Conservation (phyloP, 2,888 invertebrate genomes). For the Lottia gigantea region DNA sequence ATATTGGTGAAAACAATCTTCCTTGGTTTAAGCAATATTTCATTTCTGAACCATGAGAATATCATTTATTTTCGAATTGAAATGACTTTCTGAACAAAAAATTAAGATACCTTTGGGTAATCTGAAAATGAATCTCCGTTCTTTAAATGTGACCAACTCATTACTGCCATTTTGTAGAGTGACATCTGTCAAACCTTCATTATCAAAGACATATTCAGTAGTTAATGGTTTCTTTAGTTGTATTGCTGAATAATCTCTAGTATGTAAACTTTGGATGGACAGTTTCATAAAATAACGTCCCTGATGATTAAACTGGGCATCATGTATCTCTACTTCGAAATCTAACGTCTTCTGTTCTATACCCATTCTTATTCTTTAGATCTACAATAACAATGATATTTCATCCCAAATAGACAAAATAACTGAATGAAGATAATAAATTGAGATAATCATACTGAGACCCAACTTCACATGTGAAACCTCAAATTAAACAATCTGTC, state of each 20-base stretch:
- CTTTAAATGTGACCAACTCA: constrained; percentile 45
- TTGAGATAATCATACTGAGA: too few species aligned
- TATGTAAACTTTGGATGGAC: constrained; percentile 48
- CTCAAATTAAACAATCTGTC: too few species aligned
- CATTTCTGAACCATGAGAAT: too few species aligned
- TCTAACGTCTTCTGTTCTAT: constrained; percentile 52
- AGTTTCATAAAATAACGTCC: constrained; percentile 54
- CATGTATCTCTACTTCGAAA: constrained; percentile 50
- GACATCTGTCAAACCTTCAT: constrained; percentile 50
- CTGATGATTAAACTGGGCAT: constrained; percentile 55
- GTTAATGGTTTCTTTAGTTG: constrained; percentile 33
- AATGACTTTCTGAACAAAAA: not conserved
- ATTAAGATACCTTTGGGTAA: constrained; percentile 52
- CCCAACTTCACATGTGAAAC: too few species aligned
- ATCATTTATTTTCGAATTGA: too few species aligned
- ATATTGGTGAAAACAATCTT: too few species aligned
- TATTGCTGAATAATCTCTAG: constrained; percentile 46
- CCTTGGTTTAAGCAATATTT: too few species aligned
- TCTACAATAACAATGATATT: too few species aligned
- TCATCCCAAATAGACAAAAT: too few species aligned
- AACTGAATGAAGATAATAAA: too few species aligned
- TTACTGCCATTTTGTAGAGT: constrained; percentile 44
- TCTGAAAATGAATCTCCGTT: constrained; percentile 53
- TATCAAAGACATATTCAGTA: constrained; percentile 33
- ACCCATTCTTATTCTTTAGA: constrained; percentile 25